phyloP scores from a whole-genome alignment of 92 coral and sea anemone species.

The Siderastrea radians region DNA sequence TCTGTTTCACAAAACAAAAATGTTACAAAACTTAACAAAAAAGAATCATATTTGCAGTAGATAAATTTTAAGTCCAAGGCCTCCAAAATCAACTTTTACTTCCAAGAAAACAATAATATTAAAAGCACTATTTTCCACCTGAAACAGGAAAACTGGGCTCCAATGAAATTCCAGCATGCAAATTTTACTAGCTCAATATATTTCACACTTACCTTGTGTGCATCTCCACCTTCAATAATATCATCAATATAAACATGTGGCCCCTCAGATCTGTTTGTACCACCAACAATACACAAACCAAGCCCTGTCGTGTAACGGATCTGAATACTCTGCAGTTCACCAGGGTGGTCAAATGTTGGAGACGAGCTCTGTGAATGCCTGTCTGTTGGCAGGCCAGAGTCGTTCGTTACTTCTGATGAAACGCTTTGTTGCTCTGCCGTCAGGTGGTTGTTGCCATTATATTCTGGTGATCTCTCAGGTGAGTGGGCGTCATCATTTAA shows the following conservation, averaged over 20 bases:
- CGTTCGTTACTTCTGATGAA: slow-evolving; percentile 90
- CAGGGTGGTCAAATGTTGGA: slow-evolving; percentile 88
- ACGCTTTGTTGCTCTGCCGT: slow-evolving; percentile 83
- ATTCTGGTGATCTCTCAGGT: slow-evolving; percentile 70
- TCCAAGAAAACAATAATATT: too few relatives aligned
- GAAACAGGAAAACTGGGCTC: too few relatives aligned
- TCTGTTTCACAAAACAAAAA: too few relatives aligned
- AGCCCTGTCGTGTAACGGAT: slow-evolving; percentile 84
- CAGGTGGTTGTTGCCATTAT: slow-evolving; percentile 44
- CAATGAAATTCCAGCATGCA: neutral
- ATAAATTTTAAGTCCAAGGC: too few relatives aligned
- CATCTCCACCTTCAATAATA: slow-evolving; percentile 95
- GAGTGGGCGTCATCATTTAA: slow-evolving; percentile 60
- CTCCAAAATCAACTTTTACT: too few relatives aligned
- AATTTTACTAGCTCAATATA: neutral
- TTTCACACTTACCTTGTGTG: slow-evolving; percentile 66
- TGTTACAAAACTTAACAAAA: too few relatives aligned
- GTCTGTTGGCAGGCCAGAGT: slow-evolving; percentile 96
- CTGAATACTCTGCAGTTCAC: slow-evolving; percentile 83
- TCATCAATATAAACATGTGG: slow-evolving; percentile 90
- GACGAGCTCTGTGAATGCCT: slow-evolving; percentile 89
- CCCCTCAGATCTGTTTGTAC: slow-evolving; percentile 95
- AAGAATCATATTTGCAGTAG: too few relatives aligned
- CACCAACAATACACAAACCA: slow-evolving; percentile 95
- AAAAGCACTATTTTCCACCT: too few relatives aligned